Conservation (phyloP, 2,113 vertebrate species). For the Sinocyclocheilus anshuiensis region DNA sequence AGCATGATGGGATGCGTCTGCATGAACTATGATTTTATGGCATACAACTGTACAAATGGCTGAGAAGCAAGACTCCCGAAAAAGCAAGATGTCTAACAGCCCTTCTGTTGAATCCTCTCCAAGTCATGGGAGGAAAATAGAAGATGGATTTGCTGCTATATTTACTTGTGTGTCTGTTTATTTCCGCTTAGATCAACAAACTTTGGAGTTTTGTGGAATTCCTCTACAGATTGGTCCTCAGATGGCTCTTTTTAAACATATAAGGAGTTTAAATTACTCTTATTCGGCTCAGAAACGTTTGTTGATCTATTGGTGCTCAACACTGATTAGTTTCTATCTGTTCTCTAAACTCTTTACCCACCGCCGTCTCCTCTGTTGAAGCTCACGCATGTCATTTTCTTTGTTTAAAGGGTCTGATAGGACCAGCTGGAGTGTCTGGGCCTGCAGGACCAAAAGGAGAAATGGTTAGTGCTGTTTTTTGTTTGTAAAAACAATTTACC, state of each 20-base stretch:
- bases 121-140: slow-evolving; percentile 41
- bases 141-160: slow-evolving; percentile 40
- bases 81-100: slow-evolving; percentile 45
- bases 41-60: slow-evolving; percentile 34
- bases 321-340: slow-evolving; percentile 19
- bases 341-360: slow-evolving; percentile 4
- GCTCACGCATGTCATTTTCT: slow-evolving; percentile 18
- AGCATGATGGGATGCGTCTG: slow-evolving; percentile 73
- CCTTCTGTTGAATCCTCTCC: slow-evolving; percentile 40
- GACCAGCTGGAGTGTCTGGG: slow-evolving; percentile 89
- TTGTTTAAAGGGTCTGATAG: slow-evolving; percentile 86
- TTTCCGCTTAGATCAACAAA: slow-evolving; percentile 50
- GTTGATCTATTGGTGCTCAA: slow-evolving; percentile 67
- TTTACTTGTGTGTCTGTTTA: slow-evolving; percentile 34
- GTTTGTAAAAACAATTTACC: not conserved
- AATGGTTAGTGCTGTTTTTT: slow-evolving; percentile 78
- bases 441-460: slow-evolving; percentile 99
- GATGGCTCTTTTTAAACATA: not conserved
- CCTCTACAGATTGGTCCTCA: not conserved
- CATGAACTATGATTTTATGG: slow-evolving; percentile 66
- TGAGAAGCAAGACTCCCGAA: slow-evolving; percentile 41
- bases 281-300: slow-evolving; percentile 59
- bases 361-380: slow-evolving; percentile 19
- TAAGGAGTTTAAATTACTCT: not conserved
- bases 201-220: slow-evolving; percentile 17